Conservation (phyloP, 2,797 vertebrate genomes). For the Rhynchonycteris naso region DNA sequence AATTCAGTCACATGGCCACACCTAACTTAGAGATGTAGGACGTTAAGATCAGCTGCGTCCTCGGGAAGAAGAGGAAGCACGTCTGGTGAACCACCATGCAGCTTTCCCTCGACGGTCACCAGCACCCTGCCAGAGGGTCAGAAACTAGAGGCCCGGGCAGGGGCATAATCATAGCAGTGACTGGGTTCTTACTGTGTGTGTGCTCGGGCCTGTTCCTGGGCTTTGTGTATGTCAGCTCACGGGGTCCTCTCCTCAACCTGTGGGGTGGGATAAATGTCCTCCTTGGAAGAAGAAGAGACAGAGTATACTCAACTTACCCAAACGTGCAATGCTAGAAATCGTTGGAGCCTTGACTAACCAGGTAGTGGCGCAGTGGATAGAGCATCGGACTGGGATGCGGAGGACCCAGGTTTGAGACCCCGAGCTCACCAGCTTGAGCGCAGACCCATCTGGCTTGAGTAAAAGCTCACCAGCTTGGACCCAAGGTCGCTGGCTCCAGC, state of each 20-base stretch:
- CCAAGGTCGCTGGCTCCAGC: too few species aligned
- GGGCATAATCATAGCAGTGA: fast-evolving
- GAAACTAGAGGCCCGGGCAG: neutral
- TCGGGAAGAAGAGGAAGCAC: neutral
- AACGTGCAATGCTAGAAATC: neutral
- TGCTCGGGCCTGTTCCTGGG: neutral
- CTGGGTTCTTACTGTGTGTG: neutral
- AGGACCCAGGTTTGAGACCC: too few species aligned
- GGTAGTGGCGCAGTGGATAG: too few species aligned
- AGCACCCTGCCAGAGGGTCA: neutral
- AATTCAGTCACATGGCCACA: neutral
- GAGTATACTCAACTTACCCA: too few species aligned
- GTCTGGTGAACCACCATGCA: neutral
- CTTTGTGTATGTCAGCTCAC: neutral
- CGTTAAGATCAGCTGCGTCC: neutral
- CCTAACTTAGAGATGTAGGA: neutral
- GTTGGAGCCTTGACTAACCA: neutral
- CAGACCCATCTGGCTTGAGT: too few species aligned
- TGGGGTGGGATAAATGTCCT: neutral
- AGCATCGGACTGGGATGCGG: too few species aligned
- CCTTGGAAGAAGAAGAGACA: neutral
- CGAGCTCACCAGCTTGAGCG: too few species aligned
- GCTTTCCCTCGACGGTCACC: neutral
- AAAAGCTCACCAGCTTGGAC: too few species aligned
- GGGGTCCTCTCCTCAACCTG: fast-evolving